These are phyloP conservation scores for Gortyna flavago DNA, from an alignment of 2,888 invertebrate species.

Conservation along the genomic window DNA sequence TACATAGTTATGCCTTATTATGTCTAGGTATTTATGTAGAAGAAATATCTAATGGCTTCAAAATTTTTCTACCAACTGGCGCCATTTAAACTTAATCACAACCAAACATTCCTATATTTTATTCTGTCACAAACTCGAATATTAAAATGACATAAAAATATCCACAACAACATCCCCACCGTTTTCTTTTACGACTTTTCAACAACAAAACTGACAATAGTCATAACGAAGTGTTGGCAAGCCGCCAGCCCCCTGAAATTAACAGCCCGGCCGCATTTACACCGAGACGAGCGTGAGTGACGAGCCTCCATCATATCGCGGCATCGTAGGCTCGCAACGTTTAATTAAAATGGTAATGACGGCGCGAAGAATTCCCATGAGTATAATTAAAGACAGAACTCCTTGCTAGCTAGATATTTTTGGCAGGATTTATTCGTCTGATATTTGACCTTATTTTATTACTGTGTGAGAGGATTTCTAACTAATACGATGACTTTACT, in stretches of 20 bases:
- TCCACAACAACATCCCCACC: conserved; percentile 12
- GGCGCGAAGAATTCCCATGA: conserved; percentile 37
- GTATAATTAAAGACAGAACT: conserved; percentile 51
- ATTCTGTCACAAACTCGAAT: background rate
- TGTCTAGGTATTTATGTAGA: no score
- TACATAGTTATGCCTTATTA: no score
- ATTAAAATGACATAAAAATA: conserved; percentile 35
- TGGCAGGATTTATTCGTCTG: conserved; percentile 48
- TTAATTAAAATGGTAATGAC: conserved; percentile 64
- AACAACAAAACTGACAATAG: conserved; percentile 50
- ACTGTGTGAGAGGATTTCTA: conserved; percentile 1
- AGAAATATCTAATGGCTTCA: background rate
- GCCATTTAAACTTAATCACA: background rate
- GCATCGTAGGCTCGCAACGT: conserved; percentile 28
- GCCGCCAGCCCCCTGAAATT: conserved; percentile 56
- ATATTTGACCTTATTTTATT: conserved; percentile 41
- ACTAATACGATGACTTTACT: background rate
- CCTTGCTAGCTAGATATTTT: conserved; percentile 37
- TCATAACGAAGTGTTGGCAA: conserved; percentile 60
- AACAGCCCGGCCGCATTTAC: conserved; percentile 47
- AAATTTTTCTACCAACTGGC: background rate
- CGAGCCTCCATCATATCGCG: conserved; percentile 18
- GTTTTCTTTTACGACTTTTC: conserved; percentile 38
- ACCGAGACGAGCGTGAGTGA: conserved; percentile 42
- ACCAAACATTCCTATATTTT: background rate